Conservation (phyloP, 2,797 vertebrate species). For the Poecilia picta region DNA sequence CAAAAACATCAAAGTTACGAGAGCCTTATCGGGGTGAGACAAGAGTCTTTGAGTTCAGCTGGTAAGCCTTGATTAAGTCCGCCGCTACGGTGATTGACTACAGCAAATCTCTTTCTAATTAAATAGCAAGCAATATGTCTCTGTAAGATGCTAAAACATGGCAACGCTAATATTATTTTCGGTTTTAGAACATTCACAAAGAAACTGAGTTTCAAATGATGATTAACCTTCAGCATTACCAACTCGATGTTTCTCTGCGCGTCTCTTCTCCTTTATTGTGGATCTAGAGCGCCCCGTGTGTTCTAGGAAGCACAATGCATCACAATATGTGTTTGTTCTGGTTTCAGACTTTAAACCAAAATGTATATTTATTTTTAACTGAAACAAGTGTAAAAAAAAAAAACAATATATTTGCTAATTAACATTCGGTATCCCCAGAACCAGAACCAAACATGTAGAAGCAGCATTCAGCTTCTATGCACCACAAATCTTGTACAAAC, state of each 20-base stretch:
- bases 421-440: no score
- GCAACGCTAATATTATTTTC: conserved; percentile 22
- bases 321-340: not conserved
- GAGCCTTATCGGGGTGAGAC: conserved; percentile 21
- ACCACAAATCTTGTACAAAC: no score
- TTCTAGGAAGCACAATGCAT: not conserved
- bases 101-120: conserved; percentile 38
- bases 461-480: no score
- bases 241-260: not conserved
- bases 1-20: conserved; percentile 13
- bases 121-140: conserved; percentile 47
- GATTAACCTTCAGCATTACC: not conserved
- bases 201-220: conserved; percentile 10
- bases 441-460: no score
- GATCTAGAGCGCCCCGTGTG: conserved; percentile 49
- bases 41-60: conserved; percentile 36
- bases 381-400: not conserved
- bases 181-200: conserved; percentile 10
- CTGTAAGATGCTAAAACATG: conserved; percentile 21
- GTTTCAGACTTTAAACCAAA: not conserved
- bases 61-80: conserved; percentile 49
- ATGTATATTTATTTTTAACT: not conserved
- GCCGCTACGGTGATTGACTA: conserved; percentile 9
- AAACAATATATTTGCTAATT: not conserved
- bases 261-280: not conserved